Evolutionary conservation across 2,888 invertebrate genomes (phyloP).

Genomic region (Caenorhabditis virilis): DNA sequence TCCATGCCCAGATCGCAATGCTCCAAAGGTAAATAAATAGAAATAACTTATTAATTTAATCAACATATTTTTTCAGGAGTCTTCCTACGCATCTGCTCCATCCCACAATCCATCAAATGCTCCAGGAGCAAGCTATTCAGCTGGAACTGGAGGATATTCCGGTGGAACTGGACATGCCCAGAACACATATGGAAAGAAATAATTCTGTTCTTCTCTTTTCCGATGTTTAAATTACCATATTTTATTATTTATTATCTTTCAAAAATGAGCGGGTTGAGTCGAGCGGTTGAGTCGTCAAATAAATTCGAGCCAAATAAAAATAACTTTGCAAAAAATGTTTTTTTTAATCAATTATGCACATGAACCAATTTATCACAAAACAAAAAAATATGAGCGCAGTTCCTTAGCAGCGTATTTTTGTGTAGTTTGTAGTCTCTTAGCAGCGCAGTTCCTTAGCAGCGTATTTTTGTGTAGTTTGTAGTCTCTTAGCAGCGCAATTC

Average conservation of each 20-base stretch:
- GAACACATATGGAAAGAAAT: conserved; percentile 48
- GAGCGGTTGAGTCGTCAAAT: conserved; percentile 43
- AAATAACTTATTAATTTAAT: background rate
- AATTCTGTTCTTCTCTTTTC: conserved; percentile 15
- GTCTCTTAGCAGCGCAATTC: too few relatives aligned
- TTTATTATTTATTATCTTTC: conserved; percentile 9
- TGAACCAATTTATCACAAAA: too few relatives aligned
- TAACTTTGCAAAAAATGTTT: background rate
- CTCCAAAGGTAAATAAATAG: conserved; percentile 28
- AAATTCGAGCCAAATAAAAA: background rate
- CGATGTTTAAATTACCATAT: background rate
- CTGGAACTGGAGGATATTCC: conserved; percentile 56
- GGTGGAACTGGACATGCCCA: conserved; percentile 53
- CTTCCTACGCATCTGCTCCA: conserved; percentile 39
- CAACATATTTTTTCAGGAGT: conserved; percentile 16
- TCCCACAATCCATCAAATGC: conserved; percentile 45
- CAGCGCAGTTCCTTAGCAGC: too few relatives aligned
- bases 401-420: too few relatives aligned
- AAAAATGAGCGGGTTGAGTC: conserved; percentile 42
- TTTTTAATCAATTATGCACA: background rate
- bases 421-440: too few relatives aligned
- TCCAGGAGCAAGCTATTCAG: conserved; percentile 51
- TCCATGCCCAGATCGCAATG: conserved; percentile 52
- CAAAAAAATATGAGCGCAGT: too few relatives aligned
- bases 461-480: too few relatives aligned